Conservation (phyloP, 2,113 vertebrate species). For the Balaenoptera acutorostrata region DNA sequence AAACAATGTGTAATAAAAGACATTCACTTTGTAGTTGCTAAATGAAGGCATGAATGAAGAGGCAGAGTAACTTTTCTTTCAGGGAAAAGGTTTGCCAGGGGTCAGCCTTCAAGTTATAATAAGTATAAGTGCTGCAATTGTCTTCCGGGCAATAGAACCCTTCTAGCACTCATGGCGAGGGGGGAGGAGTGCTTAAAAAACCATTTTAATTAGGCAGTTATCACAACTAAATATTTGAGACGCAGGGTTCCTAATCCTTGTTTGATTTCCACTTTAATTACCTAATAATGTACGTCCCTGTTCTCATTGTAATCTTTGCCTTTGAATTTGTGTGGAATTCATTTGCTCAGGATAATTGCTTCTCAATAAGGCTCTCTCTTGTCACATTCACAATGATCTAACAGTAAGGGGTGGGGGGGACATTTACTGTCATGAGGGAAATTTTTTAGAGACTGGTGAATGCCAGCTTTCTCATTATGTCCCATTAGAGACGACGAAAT, state of each 20-base stretch:
- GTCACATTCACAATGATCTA: constrained; percentile 56
- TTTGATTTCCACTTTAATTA: constrained; percentile 74
- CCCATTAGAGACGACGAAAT: constrained; percentile 29
- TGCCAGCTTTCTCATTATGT: constrained; percentile 34
- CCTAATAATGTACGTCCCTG: constrained; percentile 60
- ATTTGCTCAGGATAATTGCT: constrained; percentile 63
- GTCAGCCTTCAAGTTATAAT: constrained; percentile 38
- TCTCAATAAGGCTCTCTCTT: constrained; percentile 34
- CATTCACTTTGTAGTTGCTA: background rate
- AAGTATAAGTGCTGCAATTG: constrained; percentile 54
- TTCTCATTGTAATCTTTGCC: constrained; percentile 63
- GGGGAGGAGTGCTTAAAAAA: constrained; percentile 41
- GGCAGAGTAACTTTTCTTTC: constrained; percentile 23
- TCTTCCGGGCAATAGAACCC: constrained; percentile 49
- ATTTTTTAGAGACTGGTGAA: constrained; percentile 28
- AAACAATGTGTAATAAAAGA: background rate
- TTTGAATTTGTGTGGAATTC: constrained; percentile 63
- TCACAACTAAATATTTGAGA: constrained; percentile 75
- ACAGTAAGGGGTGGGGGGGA: background rate
- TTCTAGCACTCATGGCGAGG: background rate
- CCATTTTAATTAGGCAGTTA: constrained; percentile 72
- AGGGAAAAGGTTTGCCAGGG: constrained; percentile 42
- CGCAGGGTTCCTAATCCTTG: constrained; percentile 59
- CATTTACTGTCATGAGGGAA: background rate
- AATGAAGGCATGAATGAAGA: constrained; percentile 59